phyloP scores from a whole-genome alignment of 2,888 invertebrate species.

The Charanyca ferruginea region DNA sequence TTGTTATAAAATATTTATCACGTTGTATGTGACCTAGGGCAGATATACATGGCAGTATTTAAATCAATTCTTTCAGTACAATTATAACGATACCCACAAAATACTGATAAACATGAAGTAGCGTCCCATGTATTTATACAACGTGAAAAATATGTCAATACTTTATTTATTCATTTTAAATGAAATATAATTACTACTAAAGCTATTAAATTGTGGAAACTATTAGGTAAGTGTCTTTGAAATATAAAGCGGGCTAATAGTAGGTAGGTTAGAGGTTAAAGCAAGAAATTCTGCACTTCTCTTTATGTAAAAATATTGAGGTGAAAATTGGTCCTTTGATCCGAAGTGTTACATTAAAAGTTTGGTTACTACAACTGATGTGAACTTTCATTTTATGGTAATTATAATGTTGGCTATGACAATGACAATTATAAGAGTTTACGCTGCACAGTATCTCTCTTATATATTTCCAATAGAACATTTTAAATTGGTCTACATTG shows the following conservation, averaged over 20 bases:
- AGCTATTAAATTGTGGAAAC: background rate
- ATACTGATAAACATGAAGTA: background rate
- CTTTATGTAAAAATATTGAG: no score
- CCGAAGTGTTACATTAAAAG: background rate
- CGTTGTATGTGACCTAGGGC: background rate
- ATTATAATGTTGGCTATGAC: no score
- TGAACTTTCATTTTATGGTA: no score
- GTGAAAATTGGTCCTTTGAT: constrained; percentile 19
- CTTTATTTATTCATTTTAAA: no score
- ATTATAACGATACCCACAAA: background rate
- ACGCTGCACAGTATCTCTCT: no score
- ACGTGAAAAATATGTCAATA: background rate
- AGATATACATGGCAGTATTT: no score
- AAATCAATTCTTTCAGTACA: background rate
- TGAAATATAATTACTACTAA: no score
- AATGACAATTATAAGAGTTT: no score
- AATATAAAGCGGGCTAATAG: constrained; percentile 7
- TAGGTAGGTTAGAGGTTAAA: background rate
- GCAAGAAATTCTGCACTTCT: background rate
- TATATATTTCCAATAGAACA: no score
- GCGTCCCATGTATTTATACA: background rate
- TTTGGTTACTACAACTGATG: no score
- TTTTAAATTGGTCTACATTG: no score
- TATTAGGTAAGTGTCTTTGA: constrained; percentile 9
- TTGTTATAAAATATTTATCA: background rate